Percentiles rank a stretch among this genome's conserved stretches.
Evolutionary conservation across 2,113 vertebrate species (phyloP).

Genomic region (Rhynchomys soricoides): DNA sequence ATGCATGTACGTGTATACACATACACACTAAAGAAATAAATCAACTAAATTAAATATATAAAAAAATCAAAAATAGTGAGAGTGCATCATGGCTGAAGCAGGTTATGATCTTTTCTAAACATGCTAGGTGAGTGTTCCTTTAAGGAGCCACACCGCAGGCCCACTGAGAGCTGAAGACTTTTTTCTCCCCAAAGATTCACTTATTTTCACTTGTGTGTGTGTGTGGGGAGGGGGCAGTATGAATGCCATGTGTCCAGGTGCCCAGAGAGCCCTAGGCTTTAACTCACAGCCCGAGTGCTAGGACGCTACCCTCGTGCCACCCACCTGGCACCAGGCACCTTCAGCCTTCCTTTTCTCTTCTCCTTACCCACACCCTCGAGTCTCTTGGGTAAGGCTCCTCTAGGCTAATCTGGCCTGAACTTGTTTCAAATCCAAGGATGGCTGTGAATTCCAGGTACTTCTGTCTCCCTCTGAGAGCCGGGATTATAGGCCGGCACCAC

Average conservation of each 20-base stretch:
- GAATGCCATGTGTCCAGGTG: neutral
- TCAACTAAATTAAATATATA: neutral
- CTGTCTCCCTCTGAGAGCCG: neutral
- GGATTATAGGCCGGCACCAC: neutral
- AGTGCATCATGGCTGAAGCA: neutral
- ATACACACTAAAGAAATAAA: neutral
- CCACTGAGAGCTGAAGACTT: neutral
- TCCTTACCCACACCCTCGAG: neutral
- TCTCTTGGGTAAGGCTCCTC: neutral
- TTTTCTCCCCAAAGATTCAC: neutral
- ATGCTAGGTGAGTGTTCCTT: neutral
- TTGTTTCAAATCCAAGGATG: neutral
- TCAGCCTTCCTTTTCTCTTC: too few relatives aligned
- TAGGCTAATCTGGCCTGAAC: neutral
- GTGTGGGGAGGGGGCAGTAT: neutral
- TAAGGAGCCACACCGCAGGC: neutral
- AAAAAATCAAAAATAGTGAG: neutral
- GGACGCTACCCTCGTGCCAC: neutral
- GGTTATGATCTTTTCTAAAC: neutral
- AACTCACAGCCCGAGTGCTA: neutral
- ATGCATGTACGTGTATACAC: neutral
- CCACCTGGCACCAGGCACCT: too few relatives aligned
- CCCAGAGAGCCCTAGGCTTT: neutral
- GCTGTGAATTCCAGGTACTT: neutral
- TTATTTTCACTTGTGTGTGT: neutral